Evolutionary conservation across 2,113 vertebrate species (phyloP).

Genomic region (Oncorhynchus masou): DNA sequence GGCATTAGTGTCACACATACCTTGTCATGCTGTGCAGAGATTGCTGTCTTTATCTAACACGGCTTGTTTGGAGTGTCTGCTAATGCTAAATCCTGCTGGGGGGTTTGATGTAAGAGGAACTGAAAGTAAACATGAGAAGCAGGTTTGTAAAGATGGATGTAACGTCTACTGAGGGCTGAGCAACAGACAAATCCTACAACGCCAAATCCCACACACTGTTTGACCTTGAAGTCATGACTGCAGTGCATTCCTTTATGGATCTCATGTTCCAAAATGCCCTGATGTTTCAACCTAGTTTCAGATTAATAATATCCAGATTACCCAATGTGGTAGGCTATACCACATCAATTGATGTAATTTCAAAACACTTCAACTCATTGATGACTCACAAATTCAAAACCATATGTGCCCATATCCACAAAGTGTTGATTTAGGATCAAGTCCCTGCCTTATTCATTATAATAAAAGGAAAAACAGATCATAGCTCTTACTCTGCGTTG

Average conservation of each 20-base stretch:
- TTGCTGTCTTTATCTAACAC: constrained; percentile 33
- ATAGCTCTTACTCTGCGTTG: too few relatives aligned
- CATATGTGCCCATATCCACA: too few relatives aligned
- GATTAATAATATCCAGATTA: too few relatives aligned
- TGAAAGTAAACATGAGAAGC: background rate
- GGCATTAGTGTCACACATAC: constrained; percentile 52
- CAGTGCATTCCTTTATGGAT: too few relatives aligned
- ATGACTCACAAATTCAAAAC: too few relatives aligned
- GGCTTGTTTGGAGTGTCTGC: constrained; percentile 22
- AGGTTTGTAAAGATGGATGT: background rate
- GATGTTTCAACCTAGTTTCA: too few relatives aligned
- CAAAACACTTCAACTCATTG: too few relatives aligned
- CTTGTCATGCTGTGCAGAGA: constrained; percentile 49
- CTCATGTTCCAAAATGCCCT: too few relatives aligned
- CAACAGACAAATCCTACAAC: background rate
- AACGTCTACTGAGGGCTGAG: constrained; percentile 21
- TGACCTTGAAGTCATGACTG: constrained; percentile 12
- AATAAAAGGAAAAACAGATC: too few relatives aligned
- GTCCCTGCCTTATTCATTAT: too few relatives aligned
- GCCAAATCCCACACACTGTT: background rate
- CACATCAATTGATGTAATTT: too few relatives aligned
- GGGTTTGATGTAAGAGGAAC: constrained; percentile 22
- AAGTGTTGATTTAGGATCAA: too few relatives aligned
- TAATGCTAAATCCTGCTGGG: constrained; percentile 26
- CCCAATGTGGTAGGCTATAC: background rate